These are phyloP conservation scores for Pseudois nayaur DNA, from an alignment of 2,113 vertebrate genomes.

Conservation along the genomic window DNA sequence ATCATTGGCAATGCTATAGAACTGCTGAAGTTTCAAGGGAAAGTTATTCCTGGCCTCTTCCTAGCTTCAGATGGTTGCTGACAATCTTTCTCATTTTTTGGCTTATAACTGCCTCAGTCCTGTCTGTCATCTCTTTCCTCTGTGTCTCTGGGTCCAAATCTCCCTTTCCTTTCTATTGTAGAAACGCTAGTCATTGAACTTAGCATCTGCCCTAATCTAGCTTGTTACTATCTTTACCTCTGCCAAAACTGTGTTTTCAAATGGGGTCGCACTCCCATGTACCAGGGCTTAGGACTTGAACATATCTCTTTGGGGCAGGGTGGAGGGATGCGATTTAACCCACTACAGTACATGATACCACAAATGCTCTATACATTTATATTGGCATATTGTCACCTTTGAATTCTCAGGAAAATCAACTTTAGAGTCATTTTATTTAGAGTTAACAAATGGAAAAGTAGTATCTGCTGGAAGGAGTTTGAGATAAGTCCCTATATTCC, in stretches of 20 bases:
- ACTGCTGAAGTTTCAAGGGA: background rate
- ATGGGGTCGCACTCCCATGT: background rate
- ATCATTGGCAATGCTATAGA: background rate
- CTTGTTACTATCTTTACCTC: background rate
- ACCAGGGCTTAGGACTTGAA: background rate
- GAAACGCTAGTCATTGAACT: background rate
- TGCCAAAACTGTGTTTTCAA: background rate
- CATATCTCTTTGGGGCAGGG: background rate
- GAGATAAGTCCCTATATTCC: background rate
- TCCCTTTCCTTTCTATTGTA: background rate
- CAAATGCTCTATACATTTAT: background rate
- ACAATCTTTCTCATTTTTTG: background rate
- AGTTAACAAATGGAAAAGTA: conserved; percentile 1
- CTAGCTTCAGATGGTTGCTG: background rate
- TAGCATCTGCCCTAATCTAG: background rate
- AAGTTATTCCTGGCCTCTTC: background rate
- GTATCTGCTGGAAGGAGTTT: background rate
- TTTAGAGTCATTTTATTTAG: background rate
- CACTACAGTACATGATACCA: background rate
- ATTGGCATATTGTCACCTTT: background rate
- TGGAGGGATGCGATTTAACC: background rate
- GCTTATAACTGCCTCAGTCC: background rate
- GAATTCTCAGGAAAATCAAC: background rate
- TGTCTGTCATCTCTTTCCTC: background rate
- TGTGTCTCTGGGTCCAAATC: background rate